A percentile compares a stretch with the other conserved stretches of the same genome.
phyloP scores from a whole-genome alignment of 2,888 invertebrate genomes.

The Tridacna gigas region DNA sequence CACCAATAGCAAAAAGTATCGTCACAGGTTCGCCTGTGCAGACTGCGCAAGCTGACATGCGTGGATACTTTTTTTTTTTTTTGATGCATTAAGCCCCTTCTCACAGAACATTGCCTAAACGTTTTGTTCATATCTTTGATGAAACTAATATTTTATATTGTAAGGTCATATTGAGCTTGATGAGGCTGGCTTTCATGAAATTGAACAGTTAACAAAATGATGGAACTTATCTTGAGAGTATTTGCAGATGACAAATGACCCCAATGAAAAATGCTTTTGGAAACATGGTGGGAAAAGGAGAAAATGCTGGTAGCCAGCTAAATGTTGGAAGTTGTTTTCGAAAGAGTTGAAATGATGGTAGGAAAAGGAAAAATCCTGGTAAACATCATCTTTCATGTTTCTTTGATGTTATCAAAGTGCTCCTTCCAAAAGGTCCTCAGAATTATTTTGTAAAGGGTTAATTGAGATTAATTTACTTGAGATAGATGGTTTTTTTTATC shows the following conservation, averaged over 20 bases:
- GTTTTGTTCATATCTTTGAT: too few relatives aligned
- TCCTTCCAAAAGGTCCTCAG: not conserved
- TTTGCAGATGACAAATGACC: too few relatives aligned
- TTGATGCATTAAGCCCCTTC: too few relatives aligned
- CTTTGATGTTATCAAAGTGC: not conserved
- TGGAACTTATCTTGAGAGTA: not conserved
- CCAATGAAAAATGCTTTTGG: too few relatives aligned
- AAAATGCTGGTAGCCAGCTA: not conserved
- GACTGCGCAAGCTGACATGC: too few relatives aligned
- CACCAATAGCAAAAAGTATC: too few relatives aligned
- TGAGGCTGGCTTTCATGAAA: not conserved
- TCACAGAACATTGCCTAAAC: too few relatives aligned
- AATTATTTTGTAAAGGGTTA: not conserved
- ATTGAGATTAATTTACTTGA: slow-evolving; percentile 5
- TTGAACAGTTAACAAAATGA: not conserved
- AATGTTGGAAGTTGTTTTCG: not conserved
- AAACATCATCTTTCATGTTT: not conserved
- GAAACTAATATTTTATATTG: too few relatives aligned
- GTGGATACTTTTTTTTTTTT: too few relatives aligned
- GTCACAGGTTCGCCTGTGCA: too few relatives aligned
- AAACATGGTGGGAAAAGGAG: not conserved
- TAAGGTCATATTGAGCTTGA: too few relatives aligned
- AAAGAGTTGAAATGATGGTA: not conserved
- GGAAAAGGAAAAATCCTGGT: not conserved
- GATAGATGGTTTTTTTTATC: slow-evolving; percentile 14